Evolutionary conservation across 2,113 vertebrate species (phyloP), one percentile per base, ranked within the genome.

Genomic region (Suncus etruscus): DNA sequence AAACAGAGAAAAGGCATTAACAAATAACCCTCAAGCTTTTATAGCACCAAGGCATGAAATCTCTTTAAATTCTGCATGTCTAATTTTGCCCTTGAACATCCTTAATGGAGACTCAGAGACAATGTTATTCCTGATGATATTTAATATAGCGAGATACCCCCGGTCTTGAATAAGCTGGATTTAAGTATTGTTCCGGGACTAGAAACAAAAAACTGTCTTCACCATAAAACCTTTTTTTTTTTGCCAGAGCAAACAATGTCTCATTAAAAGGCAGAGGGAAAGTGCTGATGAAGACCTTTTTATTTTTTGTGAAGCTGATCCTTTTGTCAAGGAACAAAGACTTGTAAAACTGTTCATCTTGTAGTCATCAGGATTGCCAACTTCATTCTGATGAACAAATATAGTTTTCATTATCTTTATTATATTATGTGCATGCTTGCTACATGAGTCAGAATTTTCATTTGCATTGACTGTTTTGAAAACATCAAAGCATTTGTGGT

Each of bases 181-280:
- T 72, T 76, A 85, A 87, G 84, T 77, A 24, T 84, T 85, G 83
- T 95, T 77, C 92, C 86, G 66, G n/a, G 89, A 77, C 83, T 86
- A 94, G 68, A n/a, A 95, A 61, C 58, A 94, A 69, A 45, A 80
- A 75, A 66, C 4, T 2, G 3, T 6, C 94, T 97, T 94, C 61
- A 39, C 95, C 95, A 58, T 27, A 91, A 72, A 91, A 69, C 12
- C 18, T 22, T 61, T 61, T 61, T 58, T 73, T 96, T 95, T 54
- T 22, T n/a, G 77, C 73, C 47, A 32, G 22, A 94, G 88, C 77
- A 75, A 84, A 93, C 58, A 94, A 86, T 79, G 65, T 92, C 93
- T 95, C 94, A 94, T 87, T 96, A 95, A 96, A 89, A 95, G 77
- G 84, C 89, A 93, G 83, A 94, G 73, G 73, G 51, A 94, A 90